Conservation (phyloP, 1,140 invertebrate species). For the Ylistrum balloti region DNA sequence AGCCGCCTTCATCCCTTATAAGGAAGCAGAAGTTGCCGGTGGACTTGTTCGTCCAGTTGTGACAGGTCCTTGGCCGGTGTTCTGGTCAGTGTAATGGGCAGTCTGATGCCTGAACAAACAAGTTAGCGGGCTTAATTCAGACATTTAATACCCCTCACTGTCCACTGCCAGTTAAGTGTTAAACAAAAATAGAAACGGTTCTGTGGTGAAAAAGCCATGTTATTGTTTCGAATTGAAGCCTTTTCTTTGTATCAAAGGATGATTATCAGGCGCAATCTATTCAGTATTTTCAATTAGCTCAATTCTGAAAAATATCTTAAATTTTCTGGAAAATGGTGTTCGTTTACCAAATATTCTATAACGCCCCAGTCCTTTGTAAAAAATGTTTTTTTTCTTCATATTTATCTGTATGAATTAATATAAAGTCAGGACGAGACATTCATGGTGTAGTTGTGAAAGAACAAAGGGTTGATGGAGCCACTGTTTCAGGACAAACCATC, state of each 20-base stretch:
- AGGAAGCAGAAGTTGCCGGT: constrained; percentile 5
- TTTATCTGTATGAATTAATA: too few relatives aligned
- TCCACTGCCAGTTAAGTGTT: neutral
- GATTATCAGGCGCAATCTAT: neutral
- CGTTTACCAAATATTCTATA: too few relatives aligned
- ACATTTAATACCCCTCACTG: constrained; percentile 27
- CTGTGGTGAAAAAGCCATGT: neutral
- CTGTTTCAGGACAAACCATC: too few relatives aligned
- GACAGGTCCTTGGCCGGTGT: neutral
- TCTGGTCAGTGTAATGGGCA: neutral
- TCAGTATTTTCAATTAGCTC: too few relatives aligned
- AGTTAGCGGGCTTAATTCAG: neutral
- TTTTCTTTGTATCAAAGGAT: neutral
- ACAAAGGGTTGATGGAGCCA: too few relatives aligned
- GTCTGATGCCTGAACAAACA: constrained; percentile 23
- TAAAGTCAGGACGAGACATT: too few relatives aligned
- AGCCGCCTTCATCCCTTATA: neutral
- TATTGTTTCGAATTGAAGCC: neutral
- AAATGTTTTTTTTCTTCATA: too few relatives aligned
- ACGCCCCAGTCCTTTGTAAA: too few relatives aligned
- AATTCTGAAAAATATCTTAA: too few relatives aligned
- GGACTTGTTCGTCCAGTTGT: constrained; percentile 7
- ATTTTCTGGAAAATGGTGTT: too few relatives aligned
- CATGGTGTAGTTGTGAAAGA: too few relatives aligned
- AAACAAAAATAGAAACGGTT: constrained; percentile 12